Conservation (phyloP, 2,888 invertebrate species). For the Eulithis prunata region DNA sequence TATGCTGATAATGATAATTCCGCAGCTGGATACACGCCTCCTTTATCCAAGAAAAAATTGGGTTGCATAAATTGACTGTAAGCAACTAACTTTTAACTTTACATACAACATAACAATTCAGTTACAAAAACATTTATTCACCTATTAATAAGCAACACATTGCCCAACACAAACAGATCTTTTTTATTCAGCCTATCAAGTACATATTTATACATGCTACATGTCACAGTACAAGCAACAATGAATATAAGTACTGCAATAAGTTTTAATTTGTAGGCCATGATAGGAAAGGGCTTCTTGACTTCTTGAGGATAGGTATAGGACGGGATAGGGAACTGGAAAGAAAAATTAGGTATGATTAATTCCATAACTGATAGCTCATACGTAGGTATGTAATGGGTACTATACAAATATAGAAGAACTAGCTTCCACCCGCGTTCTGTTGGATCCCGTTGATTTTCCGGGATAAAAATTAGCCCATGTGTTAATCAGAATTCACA, state of each 20-base stretch:
- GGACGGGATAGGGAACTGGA: slow-evolving; percentile 31
- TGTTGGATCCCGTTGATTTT: no score
- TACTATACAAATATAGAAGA: no score
- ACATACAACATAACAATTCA: no score
- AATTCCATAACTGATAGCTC: background rate
- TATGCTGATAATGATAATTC: no score
- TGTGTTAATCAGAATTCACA: no score
- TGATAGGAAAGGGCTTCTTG: slow-evolving; percentile 21
- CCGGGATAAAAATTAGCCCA: no score
- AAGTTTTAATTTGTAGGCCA: slow-evolving; percentile 59
- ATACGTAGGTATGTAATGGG: no score
- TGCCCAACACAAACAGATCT: slow-evolving; percentile 53
- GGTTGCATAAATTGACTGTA: no score
- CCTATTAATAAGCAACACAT: slow-evolving; percentile 45
- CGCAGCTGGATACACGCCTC: no score
- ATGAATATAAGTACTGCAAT: slow-evolving; percentile 39
- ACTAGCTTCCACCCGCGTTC: no score
- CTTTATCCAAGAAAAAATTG: no score
- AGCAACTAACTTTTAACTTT: no score
- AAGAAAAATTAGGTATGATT: slow-evolving; percentile 7
- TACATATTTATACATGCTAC: slow-evolving; percentile 59
- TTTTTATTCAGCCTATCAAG: slow-evolving; percentile 54
- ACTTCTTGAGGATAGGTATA: slow-evolving; percentile 23
- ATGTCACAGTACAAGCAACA: slow-evolving; percentile 53
- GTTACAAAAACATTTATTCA: slow-evolving; percentile 6